A percentile compares a stretch with the other conserved stretches of the same genome.
These are phyloP conservation scores for Pardalotus punctatus DNA, from an alignment of 2,113 vertebrate species.

Conservation along the genomic window DNA sequence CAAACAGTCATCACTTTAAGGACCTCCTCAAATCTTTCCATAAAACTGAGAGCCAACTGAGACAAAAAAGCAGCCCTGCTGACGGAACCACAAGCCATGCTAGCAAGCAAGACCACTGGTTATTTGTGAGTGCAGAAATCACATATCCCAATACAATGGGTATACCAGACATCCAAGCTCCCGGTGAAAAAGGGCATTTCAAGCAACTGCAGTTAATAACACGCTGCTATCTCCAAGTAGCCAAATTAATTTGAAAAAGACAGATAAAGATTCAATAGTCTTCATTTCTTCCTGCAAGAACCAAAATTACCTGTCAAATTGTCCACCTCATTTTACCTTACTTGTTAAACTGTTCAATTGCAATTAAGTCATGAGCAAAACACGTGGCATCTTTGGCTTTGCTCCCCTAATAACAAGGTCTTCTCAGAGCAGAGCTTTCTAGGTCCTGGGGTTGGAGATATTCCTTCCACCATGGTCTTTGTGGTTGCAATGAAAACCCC, in stretches of 20 bases:
- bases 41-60: background rate
- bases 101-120: background rate
- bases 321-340: background rate
- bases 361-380: background rate
- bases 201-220: background rate
- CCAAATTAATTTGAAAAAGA: background rate
- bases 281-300: background rate
- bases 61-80: background rate
- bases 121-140: background rate
- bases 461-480: background rate
- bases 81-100: accelerated
- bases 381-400: background rate
- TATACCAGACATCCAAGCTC: background rate
- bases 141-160: accelerated
- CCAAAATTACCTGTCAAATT: background rate
- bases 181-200: background rate
- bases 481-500: background rate
- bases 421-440: background rate
- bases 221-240: background rate
- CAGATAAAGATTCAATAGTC: background rate
- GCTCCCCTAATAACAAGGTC: background rate
- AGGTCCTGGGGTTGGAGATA: background rate
- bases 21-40: background rate
- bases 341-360: background rate
- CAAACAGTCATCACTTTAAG: background rate